Conservation (phyloP, 2,888 invertebrate species). For the Meloe dianella region DNA sequence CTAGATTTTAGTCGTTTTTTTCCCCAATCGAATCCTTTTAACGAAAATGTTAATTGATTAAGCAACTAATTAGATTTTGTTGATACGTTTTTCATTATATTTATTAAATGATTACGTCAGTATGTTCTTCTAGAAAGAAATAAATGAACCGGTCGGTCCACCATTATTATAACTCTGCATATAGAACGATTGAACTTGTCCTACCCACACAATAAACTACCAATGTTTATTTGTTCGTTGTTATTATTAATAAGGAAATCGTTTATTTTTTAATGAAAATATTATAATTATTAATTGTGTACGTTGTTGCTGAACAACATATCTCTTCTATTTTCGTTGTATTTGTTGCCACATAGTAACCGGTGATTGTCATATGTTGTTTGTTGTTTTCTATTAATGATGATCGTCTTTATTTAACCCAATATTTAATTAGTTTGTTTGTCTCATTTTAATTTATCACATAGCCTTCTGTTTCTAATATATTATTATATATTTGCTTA, state of each 20-base stretch:
- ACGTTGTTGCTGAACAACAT: background rate
- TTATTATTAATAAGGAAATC: too few relatives aligned
- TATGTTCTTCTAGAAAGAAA: background rate
- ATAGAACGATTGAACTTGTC: background rate
- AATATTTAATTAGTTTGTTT: background rate
- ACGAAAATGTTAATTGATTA: too few relatives aligned
- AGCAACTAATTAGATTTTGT: too few relatives aligned
- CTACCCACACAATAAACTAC: background rate
- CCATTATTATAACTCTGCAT: background rate
- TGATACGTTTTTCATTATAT: too few relatives aligned
- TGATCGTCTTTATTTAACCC: slow-evolving; percentile 3
- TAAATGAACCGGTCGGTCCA: slow-evolving; percentile 6
- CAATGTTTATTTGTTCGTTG: background rate
- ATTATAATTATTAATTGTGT: too few relatives aligned
- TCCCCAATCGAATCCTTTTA: too few relatives aligned
- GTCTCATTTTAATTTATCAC: background rate
- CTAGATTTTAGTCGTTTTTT: too few relatives aligned
- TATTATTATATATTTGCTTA: too few relatives aligned
- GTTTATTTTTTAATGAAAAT: too few relatives aligned
- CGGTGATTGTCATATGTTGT: background rate
- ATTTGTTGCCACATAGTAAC: slow-evolving; percentile 1
- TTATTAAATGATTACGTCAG: background rate
- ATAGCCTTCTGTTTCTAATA: too few relatives aligned
- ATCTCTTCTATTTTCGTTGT: background rate
- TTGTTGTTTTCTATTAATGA: background rate